Evolutionary conservation across 1,140 invertebrate genomes (phyloP), one percentile per base, ranked within the genome.

Genomic region (Uloborus diversus): DNA sequence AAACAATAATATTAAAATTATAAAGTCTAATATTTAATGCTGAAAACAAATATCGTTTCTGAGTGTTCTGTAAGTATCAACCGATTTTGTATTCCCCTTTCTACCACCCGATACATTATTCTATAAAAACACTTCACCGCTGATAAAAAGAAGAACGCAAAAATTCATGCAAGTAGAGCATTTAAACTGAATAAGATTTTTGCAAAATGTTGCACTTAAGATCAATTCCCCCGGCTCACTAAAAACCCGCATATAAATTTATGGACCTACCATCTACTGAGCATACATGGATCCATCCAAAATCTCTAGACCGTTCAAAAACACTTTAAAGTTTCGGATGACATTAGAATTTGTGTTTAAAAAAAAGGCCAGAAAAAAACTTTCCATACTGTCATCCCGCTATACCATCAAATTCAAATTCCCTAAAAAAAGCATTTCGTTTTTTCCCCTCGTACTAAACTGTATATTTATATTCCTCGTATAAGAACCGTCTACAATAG

Each of bases 311-410:
- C 61, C 73, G 59, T 66, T 65, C 73, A 78, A 78, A 78, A 78
- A 78, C 73, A 78, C 73, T 78, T 78, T 78, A 78, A 78, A 78
- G 73, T 78, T 78, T 78, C 73, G 32, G 33, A 78, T 78, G 62
- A 57, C 73, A 78, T 78, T 78, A 78, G 73, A 78, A 78, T 65
- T 56, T 65, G 62, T 78, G 62, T 47, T 14, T 49, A 9, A 33
- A 30, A 20, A 25, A 42, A 42, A 42, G 30, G 37, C 42, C 25
- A 78, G 20, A 57, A 37, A 28, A 66, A 42, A 35, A 56, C 37
- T 65, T 56, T 65, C 61, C 66, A 25, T 64, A 23, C 59, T 62
- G 37, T 64, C 71, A 49, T 75, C 53, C 71, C 17, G 33, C 71
- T 66, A 66, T 33, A 61, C 62, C 73, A 78, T 78, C 73, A 78